phyloP scores from a whole-genome alignment of 2,113 vertebrate species.

The Diadophis punctatus region DNA sequence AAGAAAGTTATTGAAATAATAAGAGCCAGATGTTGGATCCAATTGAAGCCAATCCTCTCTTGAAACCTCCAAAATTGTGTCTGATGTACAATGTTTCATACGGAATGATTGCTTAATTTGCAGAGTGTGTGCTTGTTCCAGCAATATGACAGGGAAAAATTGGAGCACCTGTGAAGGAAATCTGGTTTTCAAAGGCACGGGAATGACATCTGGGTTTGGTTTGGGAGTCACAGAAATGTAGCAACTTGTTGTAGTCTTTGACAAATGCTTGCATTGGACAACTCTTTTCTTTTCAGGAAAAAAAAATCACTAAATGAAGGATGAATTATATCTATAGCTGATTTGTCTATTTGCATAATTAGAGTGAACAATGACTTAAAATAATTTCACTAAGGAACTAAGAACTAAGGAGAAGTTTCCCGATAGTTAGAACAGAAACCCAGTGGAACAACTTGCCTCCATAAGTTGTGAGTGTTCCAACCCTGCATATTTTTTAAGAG shows the following conservation, averaged over 20 bases:
- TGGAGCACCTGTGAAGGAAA: slow-evolving; percentile 60
- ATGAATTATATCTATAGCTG: background rate
- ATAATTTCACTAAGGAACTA: background rate
- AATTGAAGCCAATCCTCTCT: slow-evolving; percentile 47
- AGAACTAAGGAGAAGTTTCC: background rate
- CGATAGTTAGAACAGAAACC: background rate
- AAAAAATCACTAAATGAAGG: slow-evolving; percentile 12
- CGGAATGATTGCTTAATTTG: slow-evolving; percentile 52
- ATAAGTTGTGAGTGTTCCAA: no score
- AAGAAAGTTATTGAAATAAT: slow-evolving; percentile 60
- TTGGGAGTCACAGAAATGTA: slow-evolving; percentile 44
- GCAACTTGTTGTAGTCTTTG: slow-evolving; percentile 36
- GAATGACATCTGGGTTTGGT: slow-evolving; percentile 54
- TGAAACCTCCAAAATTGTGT: slow-evolving; percentile 52
- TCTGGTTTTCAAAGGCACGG: slow-evolving; percentile 40
- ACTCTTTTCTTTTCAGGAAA: background rate
- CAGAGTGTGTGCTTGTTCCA: slow-evolving; percentile 43
- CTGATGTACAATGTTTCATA: slow-evolving; percentile 40
- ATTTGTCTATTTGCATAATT: slow-evolving; percentile 11
- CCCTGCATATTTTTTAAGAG: no score
- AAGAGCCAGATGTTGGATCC: slow-evolving; percentile 63
- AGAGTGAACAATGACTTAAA: background rate
- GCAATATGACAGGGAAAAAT: slow-evolving; percentile 30
- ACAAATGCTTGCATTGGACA: slow-evolving; percentile 16
- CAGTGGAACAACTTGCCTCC: no score